Conservation (phyloP, 2,888 invertebrate genomes). For the Aphrophora alni region DNA sequence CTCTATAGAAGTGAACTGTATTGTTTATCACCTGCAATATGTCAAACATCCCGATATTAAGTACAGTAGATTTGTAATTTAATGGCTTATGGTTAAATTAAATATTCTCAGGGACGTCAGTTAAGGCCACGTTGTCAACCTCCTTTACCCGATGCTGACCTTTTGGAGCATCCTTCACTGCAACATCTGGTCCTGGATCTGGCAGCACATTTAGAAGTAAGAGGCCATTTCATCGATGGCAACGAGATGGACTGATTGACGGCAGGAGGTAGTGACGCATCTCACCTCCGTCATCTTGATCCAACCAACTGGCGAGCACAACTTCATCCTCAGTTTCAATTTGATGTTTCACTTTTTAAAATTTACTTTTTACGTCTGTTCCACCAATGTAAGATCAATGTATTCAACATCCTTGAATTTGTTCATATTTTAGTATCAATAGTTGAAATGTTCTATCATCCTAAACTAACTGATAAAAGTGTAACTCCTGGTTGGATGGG, state of each 20-base stretch:
- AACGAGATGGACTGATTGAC: constrained; percentile 66
- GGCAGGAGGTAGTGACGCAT: constrained; percentile 3
- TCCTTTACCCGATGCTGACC: constrained; percentile 82
- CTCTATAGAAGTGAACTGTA: too few species aligned
- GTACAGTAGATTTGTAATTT: too few species aligned
- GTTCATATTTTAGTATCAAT: neutral
- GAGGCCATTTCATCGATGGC: constrained; percentile 70
- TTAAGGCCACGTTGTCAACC: constrained; percentile 88
- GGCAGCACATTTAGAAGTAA: constrained; percentile 82
- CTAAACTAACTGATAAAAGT: neutral
- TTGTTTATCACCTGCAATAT: too few species aligned
- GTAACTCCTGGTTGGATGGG: neutral
- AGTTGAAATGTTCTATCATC: neutral
- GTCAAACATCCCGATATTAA: too few species aligned
- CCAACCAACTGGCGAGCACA: constrained; percentile 5
- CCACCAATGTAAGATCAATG: neutral
- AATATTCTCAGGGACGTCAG: constrained; percentile 74
- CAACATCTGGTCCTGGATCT: constrained; percentile 82
- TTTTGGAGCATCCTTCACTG: constrained; percentile 83
- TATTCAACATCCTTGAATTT: neutral
- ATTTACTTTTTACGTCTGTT: neutral
- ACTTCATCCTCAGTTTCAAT: neutral
- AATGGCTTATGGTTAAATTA: neutral
- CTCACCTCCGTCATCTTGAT: neutral
- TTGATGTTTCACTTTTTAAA: neutral